Percentiles rank a stretch among this genome's conserved stretches.
These are phyloP conservation scores for Labia minor DNA, from an alignment of 2,888 invertebrate species.

Conservation along the genomic window DNA sequence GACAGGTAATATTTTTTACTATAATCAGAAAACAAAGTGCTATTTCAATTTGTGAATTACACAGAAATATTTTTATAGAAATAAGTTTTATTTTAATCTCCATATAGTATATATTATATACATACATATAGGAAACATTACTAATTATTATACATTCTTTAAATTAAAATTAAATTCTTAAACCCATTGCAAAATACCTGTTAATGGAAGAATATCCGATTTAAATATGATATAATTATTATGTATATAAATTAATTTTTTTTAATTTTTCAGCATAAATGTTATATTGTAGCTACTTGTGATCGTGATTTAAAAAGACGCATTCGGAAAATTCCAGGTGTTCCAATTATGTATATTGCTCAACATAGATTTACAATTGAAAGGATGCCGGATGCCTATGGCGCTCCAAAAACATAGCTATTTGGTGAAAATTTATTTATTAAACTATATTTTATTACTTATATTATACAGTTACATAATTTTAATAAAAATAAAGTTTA, in stretches of 20 bases:
- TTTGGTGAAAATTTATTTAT: background rate
- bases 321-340: constrained; percentile 94
- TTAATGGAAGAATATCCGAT: too few relatives aligned
- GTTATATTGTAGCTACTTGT: constrained; percentile 98
- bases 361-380: constrained; percentile 88
- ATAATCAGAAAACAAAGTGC: too few relatives aligned
- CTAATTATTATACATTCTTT: too few relatives aligned
- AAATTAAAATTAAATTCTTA: too few relatives aligned
- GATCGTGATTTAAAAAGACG: constrained; percentile 91
- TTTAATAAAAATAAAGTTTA: too few relatives aligned
- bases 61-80: too few relatives aligned
- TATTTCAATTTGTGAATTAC: too few relatives aligned
- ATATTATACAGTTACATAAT: too few relatives aligned
- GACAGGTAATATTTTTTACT: constrained; percentile 50
- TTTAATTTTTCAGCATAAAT: constrained; percentile 84
- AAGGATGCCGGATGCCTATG: constrained; percentile 98
- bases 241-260: background rate
- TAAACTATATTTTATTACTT: too few relatives aligned
- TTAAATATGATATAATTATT: background rate
- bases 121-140: too few relatives aligned
- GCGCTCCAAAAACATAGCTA: constrained; percentile 61
- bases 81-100: background rate
- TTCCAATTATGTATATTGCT: constrained; percentile 95
- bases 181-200: too few relatives aligned
- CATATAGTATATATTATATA: background rate